Percentiles rank a stretch among this genome's conserved stretches.
These are phyloP conservation scores for Steinernema hermaphroditum DNA, from an alignment of 2,888 invertebrate genomes.

Conservation along the genomic window DNA sequence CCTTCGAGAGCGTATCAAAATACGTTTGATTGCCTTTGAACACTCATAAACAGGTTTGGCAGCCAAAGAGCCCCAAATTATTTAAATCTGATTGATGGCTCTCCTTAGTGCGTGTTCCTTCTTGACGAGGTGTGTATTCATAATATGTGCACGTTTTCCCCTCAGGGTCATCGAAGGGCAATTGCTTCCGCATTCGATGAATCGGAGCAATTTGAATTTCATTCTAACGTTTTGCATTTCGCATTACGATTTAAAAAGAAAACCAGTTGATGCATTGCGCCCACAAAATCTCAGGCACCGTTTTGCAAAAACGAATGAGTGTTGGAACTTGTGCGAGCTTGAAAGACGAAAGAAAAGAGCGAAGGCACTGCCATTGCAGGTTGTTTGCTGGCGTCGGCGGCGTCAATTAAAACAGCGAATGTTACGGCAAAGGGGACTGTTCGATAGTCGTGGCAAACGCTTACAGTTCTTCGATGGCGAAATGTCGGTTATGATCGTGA, in stretches of 20 bases:
- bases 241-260: not conserved
- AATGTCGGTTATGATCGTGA: not conserved
- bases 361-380: not conserved
- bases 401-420: not conserved
- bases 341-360: not conserved
- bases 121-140: not conserved
- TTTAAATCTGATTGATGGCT: slow-evolving; percentile 15
- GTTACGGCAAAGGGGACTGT: not conserved
- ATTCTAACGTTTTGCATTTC: slow-evolving; percentile 5
- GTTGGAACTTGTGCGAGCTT: slow-evolving; percentile 9
- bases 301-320: not conserved
- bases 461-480: not conserved
- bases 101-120: not conserved
- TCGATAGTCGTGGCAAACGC: not conserved
- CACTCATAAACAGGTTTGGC: not conserved
- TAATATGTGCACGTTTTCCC: no score
- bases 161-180: no score
- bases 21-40: not conserved
- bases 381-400: not conserved
- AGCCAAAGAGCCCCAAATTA: not conserved
- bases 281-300: not conserved
- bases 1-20: not conserved
- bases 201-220: not conserved
- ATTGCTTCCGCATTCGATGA: no score
- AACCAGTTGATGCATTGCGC: not conserved